A percentile compares a stretch with the other conserved stretches of the same genome.
phyloP scores from a whole-genome alignment of 2,797 vertebrate species.

The Sebastes melanostomus region DNA sequence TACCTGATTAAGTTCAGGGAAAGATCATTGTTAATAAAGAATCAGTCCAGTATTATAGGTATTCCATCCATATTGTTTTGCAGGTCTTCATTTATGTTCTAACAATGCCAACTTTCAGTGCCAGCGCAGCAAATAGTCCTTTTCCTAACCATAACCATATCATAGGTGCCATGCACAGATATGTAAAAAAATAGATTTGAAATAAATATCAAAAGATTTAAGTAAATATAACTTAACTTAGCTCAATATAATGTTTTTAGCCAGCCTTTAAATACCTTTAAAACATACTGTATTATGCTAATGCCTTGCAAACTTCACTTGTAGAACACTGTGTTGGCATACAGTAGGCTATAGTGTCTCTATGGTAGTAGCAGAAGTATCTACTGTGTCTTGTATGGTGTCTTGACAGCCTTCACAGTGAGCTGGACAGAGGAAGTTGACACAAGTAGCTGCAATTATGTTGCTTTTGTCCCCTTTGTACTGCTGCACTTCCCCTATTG shows the following conservation, averaged over 20 bases:
- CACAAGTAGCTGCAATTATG: constrained; percentile 21
- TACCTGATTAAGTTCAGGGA: no score
- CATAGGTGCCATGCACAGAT: not conserved
- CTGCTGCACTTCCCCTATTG: constrained; percentile 2
- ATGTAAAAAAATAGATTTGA: not conserved
- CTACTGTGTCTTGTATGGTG: not conserved
- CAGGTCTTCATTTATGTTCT: no score
- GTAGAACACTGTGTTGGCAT: not conserved
- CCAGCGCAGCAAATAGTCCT: no score
- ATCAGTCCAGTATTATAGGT: no score
- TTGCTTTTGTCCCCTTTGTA: constrained; percentile 18
- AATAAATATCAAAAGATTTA: not conserved
- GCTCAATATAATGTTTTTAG: not conserved
- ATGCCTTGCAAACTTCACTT: not conserved
- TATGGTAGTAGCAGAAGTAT: not conserved
- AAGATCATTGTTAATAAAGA: no score
- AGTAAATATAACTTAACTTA: not conserved
- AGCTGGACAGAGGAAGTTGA: not conserved
- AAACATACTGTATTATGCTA: not conserved
- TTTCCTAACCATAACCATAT: not conserved
- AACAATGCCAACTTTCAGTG: no score
- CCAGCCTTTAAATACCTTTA: not conserved
- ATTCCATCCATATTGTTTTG: no score
- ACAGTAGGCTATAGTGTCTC: not conserved
- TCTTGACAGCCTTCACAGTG: not conserved